Conservation (phyloP, 1,140 invertebrate species). For the Pachypeltis micranthus region DNA sequence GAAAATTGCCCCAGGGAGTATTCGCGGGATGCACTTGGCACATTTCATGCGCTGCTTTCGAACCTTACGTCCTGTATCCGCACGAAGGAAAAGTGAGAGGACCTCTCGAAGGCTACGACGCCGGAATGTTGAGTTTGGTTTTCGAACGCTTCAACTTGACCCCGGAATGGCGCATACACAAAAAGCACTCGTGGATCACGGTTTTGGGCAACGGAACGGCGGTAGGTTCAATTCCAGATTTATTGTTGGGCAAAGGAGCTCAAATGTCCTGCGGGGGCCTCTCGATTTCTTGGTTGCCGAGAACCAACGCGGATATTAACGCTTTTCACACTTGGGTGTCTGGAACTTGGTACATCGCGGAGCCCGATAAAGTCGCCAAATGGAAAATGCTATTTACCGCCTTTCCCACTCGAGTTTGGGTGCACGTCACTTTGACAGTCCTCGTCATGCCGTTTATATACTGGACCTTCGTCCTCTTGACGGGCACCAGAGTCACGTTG, state of each 20-base stretch:
- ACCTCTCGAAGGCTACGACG: not conserved
- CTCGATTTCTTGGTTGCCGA: not conserved
- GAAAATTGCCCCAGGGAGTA: not conserved
- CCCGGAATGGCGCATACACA: not conserved
- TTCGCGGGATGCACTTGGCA: not conserved
- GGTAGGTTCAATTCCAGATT: not conserved
- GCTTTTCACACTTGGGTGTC: not conserved
- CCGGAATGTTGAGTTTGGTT: not conserved
- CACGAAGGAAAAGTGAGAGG: not conserved
- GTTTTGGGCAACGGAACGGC: not conserved
- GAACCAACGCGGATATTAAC: not conserved
- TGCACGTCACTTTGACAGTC: not conserved
- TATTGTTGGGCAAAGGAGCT: not conserved
- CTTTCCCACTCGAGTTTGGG: not conserved
- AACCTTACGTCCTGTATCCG: not conserved
- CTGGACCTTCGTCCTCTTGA: not conserved
- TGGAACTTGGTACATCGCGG: not conserved
- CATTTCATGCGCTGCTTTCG: not conserved
- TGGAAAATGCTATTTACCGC: not conserved
- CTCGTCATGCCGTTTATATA: not conserved
- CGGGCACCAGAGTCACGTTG: too few relatives aligned
- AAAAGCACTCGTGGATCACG: not conserved
- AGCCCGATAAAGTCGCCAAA: not conserved
- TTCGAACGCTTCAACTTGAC: not conserved
- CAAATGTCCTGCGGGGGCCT: not conserved